A percentile compares a stretch with the other conserved stretches of the same genome.
phyloP scores from a whole-genome alignment of 2,888 invertebrate species.

The Lithophane socia region DNA sequence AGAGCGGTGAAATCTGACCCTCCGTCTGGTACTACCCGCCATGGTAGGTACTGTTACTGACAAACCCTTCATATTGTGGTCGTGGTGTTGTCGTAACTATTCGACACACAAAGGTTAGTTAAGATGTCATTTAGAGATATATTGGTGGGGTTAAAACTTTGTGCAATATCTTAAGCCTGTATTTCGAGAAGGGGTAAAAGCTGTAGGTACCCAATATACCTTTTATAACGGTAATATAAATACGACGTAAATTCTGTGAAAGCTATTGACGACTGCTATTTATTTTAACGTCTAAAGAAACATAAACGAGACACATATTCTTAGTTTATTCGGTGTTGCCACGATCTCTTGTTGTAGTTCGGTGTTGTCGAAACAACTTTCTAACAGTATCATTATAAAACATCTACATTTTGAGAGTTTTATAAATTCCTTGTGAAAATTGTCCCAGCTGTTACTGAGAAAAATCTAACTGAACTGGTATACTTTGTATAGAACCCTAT shows the following conservation, averaged over 20 bases:
- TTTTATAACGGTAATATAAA: no score
- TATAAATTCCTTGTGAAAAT: neutral
- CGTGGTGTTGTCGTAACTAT: neutral
- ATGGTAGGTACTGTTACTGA: neutral
- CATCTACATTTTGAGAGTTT: neutral
- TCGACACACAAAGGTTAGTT: slow-evolving; percentile 7
- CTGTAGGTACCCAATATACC: neutral
- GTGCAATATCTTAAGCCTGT: neutral
- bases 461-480: neutral
- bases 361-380: no score
- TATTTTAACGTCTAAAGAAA: no score
- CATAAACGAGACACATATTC: no score
- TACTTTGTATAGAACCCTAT: neutral
- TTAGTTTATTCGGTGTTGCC: no score
- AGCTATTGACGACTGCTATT: no score
- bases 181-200: neutral
- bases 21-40: neutral
- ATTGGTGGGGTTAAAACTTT: neutral
- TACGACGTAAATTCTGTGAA: no score
- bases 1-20: slow-evolving; percentile 17
- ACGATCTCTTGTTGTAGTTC: no score
- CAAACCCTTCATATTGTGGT: neutral
- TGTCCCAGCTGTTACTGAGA: neutral
- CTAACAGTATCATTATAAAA: no score
- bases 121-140: slow-evolving; percentile 11